These are phyloP conservation scores for Calonectris borealis DNA, from an alignment of 2,113 vertebrate species.

Conservation along the genomic window DNA sequence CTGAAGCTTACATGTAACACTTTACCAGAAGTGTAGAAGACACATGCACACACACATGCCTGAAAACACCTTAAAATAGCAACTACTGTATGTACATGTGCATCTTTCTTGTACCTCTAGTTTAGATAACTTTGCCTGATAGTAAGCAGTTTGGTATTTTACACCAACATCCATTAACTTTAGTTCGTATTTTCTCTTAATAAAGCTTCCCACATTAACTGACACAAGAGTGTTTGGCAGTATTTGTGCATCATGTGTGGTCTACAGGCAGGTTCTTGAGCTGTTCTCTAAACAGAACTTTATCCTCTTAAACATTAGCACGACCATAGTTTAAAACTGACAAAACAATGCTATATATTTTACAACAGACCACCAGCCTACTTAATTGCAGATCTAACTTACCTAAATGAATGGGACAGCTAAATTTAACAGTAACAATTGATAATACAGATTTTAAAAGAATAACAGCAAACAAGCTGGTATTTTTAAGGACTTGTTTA, in stretches of 20 bases:
- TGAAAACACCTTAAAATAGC: not conserved
- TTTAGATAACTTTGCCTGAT: not conserved
- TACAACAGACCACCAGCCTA: not conserved
- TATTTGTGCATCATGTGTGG: not conserved
- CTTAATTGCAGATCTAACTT: not conserved
- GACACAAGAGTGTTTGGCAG: not conserved
- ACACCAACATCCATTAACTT: not conserved
- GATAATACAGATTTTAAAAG: not conserved
- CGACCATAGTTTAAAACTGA: not conserved
- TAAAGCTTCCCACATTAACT: not conserved
- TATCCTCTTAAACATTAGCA: not conserved
- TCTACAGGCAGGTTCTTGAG: not conserved
- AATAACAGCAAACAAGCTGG: not conserved
- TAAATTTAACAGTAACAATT: not conserved
- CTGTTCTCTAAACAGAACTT: not conserved
- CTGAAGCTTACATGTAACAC: not conserved
- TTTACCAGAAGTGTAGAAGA: not conserved
- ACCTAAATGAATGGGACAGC: not conserved
- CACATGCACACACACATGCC: not conserved
- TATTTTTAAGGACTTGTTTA: not conserved
- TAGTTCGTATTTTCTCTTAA: not conserved
- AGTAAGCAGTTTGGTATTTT: not conserved
- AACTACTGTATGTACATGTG: fast-evolving
- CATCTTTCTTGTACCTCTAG: not conserved
- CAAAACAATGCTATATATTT: not conserved